Evolutionary conservation across 2,888 invertebrate species (phyloP).

Genomic region (Quadroppia sp.): DNA sequence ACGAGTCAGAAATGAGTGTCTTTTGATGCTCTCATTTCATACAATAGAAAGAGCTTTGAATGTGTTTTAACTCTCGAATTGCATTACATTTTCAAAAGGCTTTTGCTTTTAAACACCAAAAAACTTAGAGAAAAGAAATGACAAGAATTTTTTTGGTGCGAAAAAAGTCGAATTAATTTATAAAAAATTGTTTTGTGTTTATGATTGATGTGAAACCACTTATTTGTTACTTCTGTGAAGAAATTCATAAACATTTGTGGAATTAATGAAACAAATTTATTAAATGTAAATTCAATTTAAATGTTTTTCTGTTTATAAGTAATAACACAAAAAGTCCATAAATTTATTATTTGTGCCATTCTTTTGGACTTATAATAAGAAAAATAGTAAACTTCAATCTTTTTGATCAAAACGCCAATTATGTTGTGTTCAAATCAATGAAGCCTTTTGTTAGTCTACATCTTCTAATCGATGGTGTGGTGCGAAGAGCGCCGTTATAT

Average conservation of each 20-base stretch:
- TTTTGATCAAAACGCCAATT: background rate
- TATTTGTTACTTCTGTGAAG: background rate
- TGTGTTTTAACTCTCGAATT: conserved; percentile 10
- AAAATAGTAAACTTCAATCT: background rate
- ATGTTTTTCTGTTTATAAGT: background rate
- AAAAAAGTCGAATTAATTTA: background rate
- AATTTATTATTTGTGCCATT: background rate
- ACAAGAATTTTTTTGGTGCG: background rate
- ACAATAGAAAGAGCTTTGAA: background rate
- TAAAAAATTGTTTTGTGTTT: background rate
- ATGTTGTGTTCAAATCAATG: conserved; percentile 16
- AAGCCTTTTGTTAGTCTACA: conserved; percentile 6
- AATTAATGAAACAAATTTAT: background rate
- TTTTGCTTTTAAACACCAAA: background rate
- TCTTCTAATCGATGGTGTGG: background rate
- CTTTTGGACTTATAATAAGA: background rate
- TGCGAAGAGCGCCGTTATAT: background rate
- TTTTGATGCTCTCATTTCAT: conserved; percentile 20
- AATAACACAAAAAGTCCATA: background rate
- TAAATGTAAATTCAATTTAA: background rate
- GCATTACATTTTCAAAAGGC: background rate
- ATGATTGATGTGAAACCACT: background rate
- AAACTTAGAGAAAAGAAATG: background rate
- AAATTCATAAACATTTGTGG: background rate
- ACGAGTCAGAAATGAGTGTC: conserved; percentile 30